Conservation (phyloP, 2,797 vertebrate genomes). For the Heterohyrax brucei region DNA sequence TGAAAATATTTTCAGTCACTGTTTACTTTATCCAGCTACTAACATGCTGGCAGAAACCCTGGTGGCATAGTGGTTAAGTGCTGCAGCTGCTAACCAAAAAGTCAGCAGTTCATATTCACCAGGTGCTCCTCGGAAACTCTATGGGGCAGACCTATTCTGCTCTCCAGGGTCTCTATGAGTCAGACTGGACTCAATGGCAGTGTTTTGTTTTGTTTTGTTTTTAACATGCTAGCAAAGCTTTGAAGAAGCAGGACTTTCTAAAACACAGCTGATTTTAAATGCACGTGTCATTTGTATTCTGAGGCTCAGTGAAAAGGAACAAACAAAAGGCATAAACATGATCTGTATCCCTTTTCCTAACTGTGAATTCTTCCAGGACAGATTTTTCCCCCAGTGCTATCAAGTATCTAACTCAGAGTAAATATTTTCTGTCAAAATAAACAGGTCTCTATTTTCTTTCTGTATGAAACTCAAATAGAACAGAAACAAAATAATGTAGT, state of each 20-base stretch:
- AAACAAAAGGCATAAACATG: neutral
- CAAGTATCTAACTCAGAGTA: neutral
- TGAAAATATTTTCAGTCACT: conserved; percentile 23
- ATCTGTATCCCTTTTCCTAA: neutral
- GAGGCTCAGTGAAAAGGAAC: conserved; percentile 16
- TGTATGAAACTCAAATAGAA: neutral
- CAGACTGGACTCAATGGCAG: too few relatives aligned
- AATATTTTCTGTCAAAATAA: conserved; percentile 43
- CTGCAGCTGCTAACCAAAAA: too few relatives aligned
- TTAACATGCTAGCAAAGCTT: conserved; percentile 4
- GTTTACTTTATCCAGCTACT: neutral
- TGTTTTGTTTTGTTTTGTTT: too few relatives aligned
- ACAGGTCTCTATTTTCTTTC: neutral
- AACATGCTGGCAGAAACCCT: neutral
- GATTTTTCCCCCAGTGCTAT: neutral
- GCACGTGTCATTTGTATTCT: conserved; percentile 1
- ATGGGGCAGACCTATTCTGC: too few relatives aligned
- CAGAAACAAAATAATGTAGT: conserved; percentile 43
- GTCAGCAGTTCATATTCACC: too few relatives aligned
- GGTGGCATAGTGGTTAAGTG: too few relatives aligned
- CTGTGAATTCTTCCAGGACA: neutral
- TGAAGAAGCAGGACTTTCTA: neutral
- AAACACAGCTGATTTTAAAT: neutral
- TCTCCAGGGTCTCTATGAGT: too few relatives aligned
- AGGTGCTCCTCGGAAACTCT: too few relatives aligned